phyloP scores from a whole-genome alignment of 2,113 vertebrate species.

The Lagopus muta region DNA sequence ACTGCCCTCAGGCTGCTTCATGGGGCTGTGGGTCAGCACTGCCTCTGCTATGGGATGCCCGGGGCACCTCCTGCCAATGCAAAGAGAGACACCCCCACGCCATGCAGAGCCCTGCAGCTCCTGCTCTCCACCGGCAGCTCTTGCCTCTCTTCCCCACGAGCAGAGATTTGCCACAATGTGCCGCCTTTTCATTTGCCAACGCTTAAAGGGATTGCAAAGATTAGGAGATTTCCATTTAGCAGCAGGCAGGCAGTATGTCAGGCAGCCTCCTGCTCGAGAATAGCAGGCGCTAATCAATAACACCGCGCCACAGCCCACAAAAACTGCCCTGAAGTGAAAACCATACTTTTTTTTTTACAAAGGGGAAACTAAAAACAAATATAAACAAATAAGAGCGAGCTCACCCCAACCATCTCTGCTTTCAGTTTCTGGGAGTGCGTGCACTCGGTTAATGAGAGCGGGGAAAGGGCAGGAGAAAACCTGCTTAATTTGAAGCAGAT shows the following conservation, averaged over 20 bases:
- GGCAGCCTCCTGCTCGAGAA: slow-evolving; percentile 34
- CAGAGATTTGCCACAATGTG: not conserved
- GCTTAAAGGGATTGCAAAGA: slow-evolving; percentile 61
- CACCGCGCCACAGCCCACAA: slow-evolving; percentile 23
- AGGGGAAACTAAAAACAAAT: not conserved
- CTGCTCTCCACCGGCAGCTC: accelerated
- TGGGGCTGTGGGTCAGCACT: no score
- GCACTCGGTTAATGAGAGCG: not conserved
- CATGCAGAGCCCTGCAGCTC: not conserved
- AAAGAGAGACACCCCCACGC: not conserved
- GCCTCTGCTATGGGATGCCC: not conserved
- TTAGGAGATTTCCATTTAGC: slow-evolving; percentile 54
- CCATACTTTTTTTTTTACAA: not conserved
- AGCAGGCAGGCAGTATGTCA: slow-evolving; percentile 39
- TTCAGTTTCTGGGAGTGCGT: accelerated
- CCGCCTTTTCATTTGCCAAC: slow-evolving; percentile 51
- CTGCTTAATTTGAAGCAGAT: not conserved
- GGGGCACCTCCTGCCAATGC: not conserved
- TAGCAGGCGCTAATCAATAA: slow-evolving; percentile 13
- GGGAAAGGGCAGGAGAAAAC: not conserved
- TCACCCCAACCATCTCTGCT: not conserved
- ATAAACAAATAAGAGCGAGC: accelerated
- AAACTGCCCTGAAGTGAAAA: not conserved
- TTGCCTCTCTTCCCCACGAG: not conserved
- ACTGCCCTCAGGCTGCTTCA: not conserved